Evolutionary conservation across 2,888 invertebrate species (phyloP), one percentile per base, ranked within the genome.

Genomic region (Sisyra nigra): DNA sequence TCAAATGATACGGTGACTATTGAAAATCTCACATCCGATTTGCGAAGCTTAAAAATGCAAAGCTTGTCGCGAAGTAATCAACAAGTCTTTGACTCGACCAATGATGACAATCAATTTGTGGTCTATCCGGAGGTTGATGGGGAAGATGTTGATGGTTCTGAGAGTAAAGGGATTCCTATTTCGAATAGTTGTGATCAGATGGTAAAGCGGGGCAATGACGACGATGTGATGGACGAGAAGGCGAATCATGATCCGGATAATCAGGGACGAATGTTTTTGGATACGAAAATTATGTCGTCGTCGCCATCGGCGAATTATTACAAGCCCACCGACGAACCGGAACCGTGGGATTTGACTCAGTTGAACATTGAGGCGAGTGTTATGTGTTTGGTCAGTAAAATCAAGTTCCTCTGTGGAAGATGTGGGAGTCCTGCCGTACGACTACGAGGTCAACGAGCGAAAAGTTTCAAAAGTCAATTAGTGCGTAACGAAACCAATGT

Each of bases 291-390:
- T 8, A 62, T 62, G 62, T 60, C 60, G 45, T 62, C 57, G 49
- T 75, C 79, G 41, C 76, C 77, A 18, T 80, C 80, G 11, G 80
- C 81, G 2, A 81, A 82, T 60, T 82, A 81, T 57, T 83, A 83
- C 56, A 75, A 81, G 47, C 81, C 81, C 0, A 80, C 79, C 0
- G 82, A 83, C 54, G 84, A 84, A 54, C 83, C 83, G 1, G 86
- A 87, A 55, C 87, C 87, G 0, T 80, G 84, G 73, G 88, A 88
- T 58, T 67, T 89, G 46, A 87, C 85, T 0, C 80, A 86, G 53
- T 61, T 88, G 32, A 89, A 89, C 56, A 83, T 86, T 42, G 86
- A 88, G 62, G 88, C 87, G 1, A 83, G 85, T 54, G 78, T 87
- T 5, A 84, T 88, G 74, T 87, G 86, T 59, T 66, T 88, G 48